These are phyloP conservation scores for Perca schrenkii DNA, from an alignment of 2,113 vertebrate species.

Conservation along the genomic window DNA sequence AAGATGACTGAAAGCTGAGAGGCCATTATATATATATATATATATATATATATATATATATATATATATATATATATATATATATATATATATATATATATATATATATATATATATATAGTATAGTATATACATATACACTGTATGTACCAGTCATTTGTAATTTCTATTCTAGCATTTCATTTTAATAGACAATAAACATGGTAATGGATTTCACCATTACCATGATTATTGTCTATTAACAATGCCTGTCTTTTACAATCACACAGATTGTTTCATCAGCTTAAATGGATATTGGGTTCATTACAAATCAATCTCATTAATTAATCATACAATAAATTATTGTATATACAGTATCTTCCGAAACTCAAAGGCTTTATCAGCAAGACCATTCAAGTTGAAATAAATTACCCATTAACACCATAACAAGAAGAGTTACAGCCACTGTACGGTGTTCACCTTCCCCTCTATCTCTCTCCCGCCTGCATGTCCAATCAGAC, in stretches of 20 bases:
- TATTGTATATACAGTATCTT: not conserved
- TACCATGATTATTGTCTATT: constrained; percentile 24
- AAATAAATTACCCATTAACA: constrained; percentile 64
- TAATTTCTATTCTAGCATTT: not conserved
- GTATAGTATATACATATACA: too few species aligned
- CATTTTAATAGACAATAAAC: not conserved
- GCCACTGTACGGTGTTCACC: constrained; percentile 18
- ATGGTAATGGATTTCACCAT: not conserved
- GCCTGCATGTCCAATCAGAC: constrained; percentile 44
- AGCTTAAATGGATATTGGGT: constrained; percentile 32
- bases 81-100: not conserved
- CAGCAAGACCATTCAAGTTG: constrained; percentile 50
- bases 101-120: not conserved
- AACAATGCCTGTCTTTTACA: constrained; percentile 24
- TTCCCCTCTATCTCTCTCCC: constrained; percentile 10
- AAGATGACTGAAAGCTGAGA: constrained; percentile 6
- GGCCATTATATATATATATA: not conserved
- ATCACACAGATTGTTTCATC: constrained; percentile 44
- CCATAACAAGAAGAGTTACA: constrained; percentile 56
- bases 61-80: not conserved
- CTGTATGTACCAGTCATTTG: not conserved
- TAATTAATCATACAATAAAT: constrained; percentile 34
- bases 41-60: too few species aligned
- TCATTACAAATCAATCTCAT: constrained; percentile 38
- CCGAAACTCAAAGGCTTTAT: constrained; percentile 48